phyloP scores from a whole-genome alignment of 2,797 vertebrate genomes.

The Spondyliosoma cantharus region DNA sequence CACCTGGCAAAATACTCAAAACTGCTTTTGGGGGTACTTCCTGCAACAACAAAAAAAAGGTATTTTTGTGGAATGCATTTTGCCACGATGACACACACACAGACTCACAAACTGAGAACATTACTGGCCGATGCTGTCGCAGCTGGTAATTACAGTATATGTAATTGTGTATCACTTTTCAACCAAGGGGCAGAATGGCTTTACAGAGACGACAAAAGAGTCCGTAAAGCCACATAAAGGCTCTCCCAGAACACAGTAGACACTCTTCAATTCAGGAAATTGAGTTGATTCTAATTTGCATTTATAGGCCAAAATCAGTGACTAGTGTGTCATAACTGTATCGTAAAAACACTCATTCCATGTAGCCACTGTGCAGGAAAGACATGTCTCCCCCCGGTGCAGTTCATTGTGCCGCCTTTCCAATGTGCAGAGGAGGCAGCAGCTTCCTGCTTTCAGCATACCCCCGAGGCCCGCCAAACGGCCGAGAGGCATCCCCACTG shows the following conservation, averaged over 20 bases:
- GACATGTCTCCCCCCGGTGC: slow-evolving; percentile 24
- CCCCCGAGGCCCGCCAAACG: slow-evolving; percentile 63
- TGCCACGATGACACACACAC: too few relatives aligned
- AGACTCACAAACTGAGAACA: too few relatives aligned
- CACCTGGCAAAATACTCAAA: too few relatives aligned
- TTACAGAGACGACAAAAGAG: too few relatives aligned
- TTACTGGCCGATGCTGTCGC: too few relatives aligned
- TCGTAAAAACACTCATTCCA: slow-evolving; percentile 8
- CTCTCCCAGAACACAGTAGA: not conserved
- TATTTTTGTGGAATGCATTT: too few relatives aligned
- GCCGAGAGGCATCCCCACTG: slow-evolving; percentile 74
- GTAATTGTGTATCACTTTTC: not conserved
- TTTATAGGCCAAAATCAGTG: not conserved
- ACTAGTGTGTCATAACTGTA: not conserved
- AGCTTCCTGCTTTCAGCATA: slow-evolving; percentile 75
- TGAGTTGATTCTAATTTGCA: not conserved
- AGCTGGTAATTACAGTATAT: too few relatives aligned
- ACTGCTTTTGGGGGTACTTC: too few relatives aligned
- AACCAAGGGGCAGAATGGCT: not conserved
- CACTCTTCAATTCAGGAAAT: not conserved
- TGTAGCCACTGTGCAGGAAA: slow-evolving; percentile 50
- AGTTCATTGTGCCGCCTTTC: slow-evolving; percentile 66
- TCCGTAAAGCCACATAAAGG: not conserved
- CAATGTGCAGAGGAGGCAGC: slow-evolving; percentile 69
- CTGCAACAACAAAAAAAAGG: too few relatives aligned